These are phyloP conservation scores for Hephaestus fuliginosus DNA, from an alignment of 2,797 vertebrate species.

Conservation along the genomic window DNA sequence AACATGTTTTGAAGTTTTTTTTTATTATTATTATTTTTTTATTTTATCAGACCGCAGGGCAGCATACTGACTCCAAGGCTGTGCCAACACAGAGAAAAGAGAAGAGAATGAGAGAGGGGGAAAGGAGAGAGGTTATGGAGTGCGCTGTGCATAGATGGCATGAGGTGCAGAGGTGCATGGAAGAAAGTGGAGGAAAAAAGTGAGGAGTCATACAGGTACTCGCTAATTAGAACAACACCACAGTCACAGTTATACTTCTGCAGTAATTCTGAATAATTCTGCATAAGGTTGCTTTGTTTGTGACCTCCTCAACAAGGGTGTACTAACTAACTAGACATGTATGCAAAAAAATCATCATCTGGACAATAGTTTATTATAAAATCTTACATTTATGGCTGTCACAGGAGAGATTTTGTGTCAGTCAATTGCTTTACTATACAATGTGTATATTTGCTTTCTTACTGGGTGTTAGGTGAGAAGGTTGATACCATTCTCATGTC, in stretches of 20 bases:
- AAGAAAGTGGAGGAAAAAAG: conserved; percentile 7
- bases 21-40: not conserved
- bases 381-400: not conserved
- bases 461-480: too few species aligned
- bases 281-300: conserved; percentile 14
- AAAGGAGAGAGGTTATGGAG: conserved; percentile 15
- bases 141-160: not conserved
- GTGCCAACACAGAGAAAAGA: conserved; percentile 28
- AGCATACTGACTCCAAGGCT: conserved; percentile 26
- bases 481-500: too few species aligned
- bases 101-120: not conserved
- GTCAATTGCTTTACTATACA: not conserved
- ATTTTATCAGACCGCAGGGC: conserved; percentile 31
- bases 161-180: conserved; percentile 20
- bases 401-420: not conserved
- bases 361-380: not conserved
- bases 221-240: conserved; percentile 41
- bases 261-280: conserved; percentile 28
- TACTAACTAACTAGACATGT: conserved; percentile 3
- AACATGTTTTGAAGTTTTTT: conserved; percentile 45
- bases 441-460: not conserved
- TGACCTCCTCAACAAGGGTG: conserved; percentile 9
- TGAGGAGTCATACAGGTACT: conserved; percentile 17
- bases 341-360: not conserved
- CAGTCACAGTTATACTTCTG: conserved; percentile 2